Evolutionary conservation across 2,888 invertebrate genomes (phyloP).

Genomic region (Drosophila parthenogenetica): DNA sequence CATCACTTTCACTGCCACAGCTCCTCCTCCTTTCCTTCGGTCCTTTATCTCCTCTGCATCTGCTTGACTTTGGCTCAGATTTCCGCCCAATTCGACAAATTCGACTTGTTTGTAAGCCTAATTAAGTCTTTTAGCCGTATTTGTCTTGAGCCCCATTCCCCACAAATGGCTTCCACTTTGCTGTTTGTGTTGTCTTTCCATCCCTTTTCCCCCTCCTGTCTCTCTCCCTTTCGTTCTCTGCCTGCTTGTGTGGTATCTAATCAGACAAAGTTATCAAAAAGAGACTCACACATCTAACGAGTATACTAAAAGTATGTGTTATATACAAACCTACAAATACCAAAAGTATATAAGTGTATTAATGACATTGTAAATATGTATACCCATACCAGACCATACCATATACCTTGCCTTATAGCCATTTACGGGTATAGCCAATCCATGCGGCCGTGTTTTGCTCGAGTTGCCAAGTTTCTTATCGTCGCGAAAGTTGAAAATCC

Average conservation of each 20-base stretch:
- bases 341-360: conserved; percentile 27
- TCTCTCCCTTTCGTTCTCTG: background rate
- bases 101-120: conserved; percentile 69
- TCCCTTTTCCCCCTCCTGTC: background rate
- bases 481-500: conserved; percentile 17
- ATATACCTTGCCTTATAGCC: too few relatives aligned
- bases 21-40: background rate
- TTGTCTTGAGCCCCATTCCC: conserved; percentile 37
- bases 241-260: conserved; percentile 64
- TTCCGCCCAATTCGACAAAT: conserved; percentile 69
- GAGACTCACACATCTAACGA: conserved; percentile 33
- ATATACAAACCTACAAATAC: conserved; percentile 15
- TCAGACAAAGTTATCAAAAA: conserved; percentile 68
- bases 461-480: conserved; percentile 56
- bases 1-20: too few relatives aligned
- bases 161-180: conserved; percentile 25
- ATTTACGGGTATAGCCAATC: conserved; percentile 1
- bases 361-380: conserved; percentile 58
- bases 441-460: background rate
- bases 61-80: conserved; percentile 34
- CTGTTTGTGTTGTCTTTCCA: conserved; percentile 16
- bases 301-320: conserved; percentile 17
- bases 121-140: conserved; percentile 65
- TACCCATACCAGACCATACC: background rate
- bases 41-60: background rate